Conservation (phyloP, 2,888 invertebrate species). For the Rugalucina vietnamica region DNA sequence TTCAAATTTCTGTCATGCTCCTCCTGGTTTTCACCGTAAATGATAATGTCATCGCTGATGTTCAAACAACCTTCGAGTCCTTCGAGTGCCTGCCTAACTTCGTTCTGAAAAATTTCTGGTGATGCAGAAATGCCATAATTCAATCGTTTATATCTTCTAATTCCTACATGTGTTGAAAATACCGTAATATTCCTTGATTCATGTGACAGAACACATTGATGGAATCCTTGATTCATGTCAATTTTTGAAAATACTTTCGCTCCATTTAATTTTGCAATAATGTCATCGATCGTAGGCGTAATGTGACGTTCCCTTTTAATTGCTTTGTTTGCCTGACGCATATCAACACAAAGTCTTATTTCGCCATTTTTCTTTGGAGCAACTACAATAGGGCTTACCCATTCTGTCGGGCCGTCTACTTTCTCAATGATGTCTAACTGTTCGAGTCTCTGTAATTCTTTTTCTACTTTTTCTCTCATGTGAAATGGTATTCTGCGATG, state of each 20-base stretch:
- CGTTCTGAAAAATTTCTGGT: not conserved
- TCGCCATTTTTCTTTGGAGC: conserved; percentile 64
- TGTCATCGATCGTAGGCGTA: conserved; percentile 62
- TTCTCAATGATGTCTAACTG: conserved; percentile 69
- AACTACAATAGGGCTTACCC: conserved; percentile 66
- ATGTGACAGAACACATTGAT: conserved; percentile 53
- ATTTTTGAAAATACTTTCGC: conserved; percentile 55
- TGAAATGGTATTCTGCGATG: conserved; percentile 64
- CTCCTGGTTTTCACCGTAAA: not conserved
- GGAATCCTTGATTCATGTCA: conserved; percentile 51
- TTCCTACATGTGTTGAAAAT: conserved; percentile 46
- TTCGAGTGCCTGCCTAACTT: not conserved
- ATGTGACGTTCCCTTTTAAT: conserved; percentile 53
- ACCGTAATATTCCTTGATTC: conserved; percentile 51
- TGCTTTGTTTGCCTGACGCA: conserved; percentile 61
- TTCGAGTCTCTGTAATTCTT: conserved; percentile 63
- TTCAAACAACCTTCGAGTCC: conserved; percentile 1
- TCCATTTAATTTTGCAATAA: conserved; percentile 54
- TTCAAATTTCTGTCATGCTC: not conserved
- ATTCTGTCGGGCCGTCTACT: conserved; percentile 67
- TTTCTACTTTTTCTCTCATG: conserved; percentile 56
- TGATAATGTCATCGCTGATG: not conserved
- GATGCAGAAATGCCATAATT: not conserved
- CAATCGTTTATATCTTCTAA: conserved; percentile 9
- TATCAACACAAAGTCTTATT: conserved; percentile 64